A percentile compares a stretch with the other conserved stretches of the same genome.
phyloP scores from a whole-genome alignment of 2,113 vertebrate species.

The Sinocyclocheilus rhinocerous region DNA sequence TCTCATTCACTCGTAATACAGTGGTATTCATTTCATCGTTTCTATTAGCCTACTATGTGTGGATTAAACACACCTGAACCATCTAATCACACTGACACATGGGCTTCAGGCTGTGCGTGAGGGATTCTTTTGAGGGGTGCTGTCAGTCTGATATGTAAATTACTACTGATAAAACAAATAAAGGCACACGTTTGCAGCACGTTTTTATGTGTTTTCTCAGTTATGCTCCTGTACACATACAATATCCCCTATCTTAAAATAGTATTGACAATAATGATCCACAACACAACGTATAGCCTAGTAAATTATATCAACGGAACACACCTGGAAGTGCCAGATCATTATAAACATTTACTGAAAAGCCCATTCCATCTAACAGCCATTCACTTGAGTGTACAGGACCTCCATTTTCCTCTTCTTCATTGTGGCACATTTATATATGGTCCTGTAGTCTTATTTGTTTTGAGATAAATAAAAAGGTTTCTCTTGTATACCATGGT shows the following conservation, averaged over 20 bases:
- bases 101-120: neutral
- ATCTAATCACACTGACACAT: too few relatives aligned
- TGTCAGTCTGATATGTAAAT: neutral
- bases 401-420: neutral
- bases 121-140: neutral
- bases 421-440: too few relatives aligned
- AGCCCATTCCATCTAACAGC: neutral
- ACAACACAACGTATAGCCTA: neutral
- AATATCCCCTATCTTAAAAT: neutral
- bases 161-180: neutral
- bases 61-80: neutral
- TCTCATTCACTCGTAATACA: neutral
- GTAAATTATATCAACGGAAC: neutral
- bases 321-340: neutral
- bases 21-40: neutral
- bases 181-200: neutral
- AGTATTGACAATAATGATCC: neutral
- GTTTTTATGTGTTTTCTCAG: too few relatives aligned
- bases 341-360: neutral
- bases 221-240: too few relatives aligned
- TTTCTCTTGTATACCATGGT: neutral
- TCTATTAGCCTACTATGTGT: neutral
- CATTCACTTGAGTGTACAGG: neutral
- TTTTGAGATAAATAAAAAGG: too few relatives aligned
- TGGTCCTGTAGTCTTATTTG: too few relatives aligned